phyloP scores from a whole-genome alignment of 2,797 vertebrate species.

The Thalassophryne amazonica region DNA sequence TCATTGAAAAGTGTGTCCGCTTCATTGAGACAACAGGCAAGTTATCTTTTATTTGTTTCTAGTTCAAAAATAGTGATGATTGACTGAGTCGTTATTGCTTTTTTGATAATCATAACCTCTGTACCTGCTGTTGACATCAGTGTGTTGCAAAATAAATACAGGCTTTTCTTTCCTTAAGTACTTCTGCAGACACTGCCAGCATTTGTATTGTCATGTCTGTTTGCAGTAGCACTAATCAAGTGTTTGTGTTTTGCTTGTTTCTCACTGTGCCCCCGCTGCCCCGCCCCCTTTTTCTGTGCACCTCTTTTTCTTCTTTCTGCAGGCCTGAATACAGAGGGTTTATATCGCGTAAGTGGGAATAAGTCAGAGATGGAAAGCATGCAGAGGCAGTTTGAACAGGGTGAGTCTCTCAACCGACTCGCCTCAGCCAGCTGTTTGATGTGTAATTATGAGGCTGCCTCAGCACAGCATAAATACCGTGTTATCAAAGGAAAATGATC shows the following conservation, averaged over 20 bases:
- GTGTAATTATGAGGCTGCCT: constrained; percentile 43
- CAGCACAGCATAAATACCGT: constrained; percentile 48
- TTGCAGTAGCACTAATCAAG: constrained; percentile 41
- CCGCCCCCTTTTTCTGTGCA: constrained; percentile 18
- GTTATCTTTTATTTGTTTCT: constrained; percentile 2
- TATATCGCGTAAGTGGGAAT: constrained; percentile 95
- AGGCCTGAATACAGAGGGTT: constrained; percentile 94
- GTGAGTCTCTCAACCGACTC: constrained; percentile 69
- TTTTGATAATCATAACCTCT: not conserved
- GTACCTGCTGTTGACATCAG: not conserved
- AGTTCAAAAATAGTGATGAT: not conserved
- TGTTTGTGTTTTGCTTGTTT: constrained; percentile 47
- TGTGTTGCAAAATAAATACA: constrained; percentile 12
- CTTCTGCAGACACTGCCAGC: constrained; percentile 3
- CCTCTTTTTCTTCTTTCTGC: constrained; percentile 16
- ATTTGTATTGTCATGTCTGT: constrained; percentile 34
- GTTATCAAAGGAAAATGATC: constrained; percentile 36
- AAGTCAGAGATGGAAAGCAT: constrained; percentile 97
- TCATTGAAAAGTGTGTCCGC: constrained; percentile 94
- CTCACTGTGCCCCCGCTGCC: constrained; percentile 26
- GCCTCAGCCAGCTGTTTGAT: constrained; percentile 45
- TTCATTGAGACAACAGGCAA: constrained; percentile 94
- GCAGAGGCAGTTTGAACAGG: constrained; percentile 96
- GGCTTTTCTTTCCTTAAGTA: constrained; percentile 2
- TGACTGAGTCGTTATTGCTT: not conserved